These are phyloP conservation scores for Crocidura indochinensis DNA, from an alignment of 2,797 vertebrate genomes.

Conservation along the genomic window DNA sequence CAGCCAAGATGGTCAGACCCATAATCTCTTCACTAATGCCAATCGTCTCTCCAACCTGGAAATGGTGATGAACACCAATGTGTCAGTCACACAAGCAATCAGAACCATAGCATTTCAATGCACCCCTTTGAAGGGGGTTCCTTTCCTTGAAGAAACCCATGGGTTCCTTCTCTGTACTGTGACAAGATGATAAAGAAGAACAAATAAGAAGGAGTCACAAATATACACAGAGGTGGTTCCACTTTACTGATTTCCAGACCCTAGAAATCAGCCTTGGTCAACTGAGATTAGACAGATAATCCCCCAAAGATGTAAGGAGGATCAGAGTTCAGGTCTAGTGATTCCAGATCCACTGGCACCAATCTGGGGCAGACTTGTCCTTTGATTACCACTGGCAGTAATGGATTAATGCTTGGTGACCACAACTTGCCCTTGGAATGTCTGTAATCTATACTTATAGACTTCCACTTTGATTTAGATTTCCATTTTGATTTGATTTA, in stretches of 20 bases:
- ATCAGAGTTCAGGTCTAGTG: not conserved
- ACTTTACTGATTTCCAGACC: not conserved
- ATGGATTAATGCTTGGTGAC: not conserved
- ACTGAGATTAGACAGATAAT: constrained; percentile 10
- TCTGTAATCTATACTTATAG: too few relatives aligned
- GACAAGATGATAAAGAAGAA: not conserved
- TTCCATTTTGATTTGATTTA: too few relatives aligned
- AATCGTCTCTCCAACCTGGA: constrained; percentile 98
- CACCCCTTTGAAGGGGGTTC: not conserved
- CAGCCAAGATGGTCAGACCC: constrained; percentile 98
- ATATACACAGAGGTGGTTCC: not conserved
- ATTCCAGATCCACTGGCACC: not conserved
- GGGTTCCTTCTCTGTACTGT: not conserved
- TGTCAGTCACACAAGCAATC: not conserved
- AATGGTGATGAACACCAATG: not conserved
- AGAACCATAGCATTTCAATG: not conserved
- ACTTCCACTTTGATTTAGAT: too few relatives aligned
- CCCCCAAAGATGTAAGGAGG: not conserved
- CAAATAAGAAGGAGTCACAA: not conserved
- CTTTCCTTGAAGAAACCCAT: too few relatives aligned
- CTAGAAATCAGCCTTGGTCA: not conserved
- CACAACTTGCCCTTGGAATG: not conserved
- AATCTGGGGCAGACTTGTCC: not conserved
- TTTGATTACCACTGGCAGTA: not conserved
- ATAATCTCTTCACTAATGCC: constrained; percentile 99